A percentile compares a stretch with the other conserved stretches of the same genome.
Conservation (phyloP, 2,113 vertebrate genomes). For the Ictalurus furcatus region DNA sequence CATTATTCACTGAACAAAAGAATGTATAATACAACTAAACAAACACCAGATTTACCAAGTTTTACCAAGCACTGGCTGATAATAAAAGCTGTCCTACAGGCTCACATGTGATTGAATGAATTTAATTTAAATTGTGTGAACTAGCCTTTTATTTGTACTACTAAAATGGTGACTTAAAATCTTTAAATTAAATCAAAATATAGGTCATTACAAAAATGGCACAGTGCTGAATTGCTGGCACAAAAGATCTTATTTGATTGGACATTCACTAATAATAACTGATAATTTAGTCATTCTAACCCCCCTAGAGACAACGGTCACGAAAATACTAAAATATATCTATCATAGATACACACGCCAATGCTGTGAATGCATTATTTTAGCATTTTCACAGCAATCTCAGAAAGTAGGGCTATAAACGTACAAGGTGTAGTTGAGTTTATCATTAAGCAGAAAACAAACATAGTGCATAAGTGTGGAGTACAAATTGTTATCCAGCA, state of each 20-base stretch:
- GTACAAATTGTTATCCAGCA: neutral
- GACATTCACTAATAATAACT: neutral
- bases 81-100: neutral
- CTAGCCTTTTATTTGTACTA: neutral
- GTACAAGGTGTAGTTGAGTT: neutral
- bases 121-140: neutral
- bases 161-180: neutral
- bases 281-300: neutral
- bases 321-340: neutral
- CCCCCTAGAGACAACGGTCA: neutral
- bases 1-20: neutral
- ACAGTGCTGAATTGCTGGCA: neutral
- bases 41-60: neutral
- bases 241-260: neutral
- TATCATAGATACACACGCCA: neutral
- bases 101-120: neutral
- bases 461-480: neutral
- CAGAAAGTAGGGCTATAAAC: neutral
- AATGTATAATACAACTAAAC: neutral
- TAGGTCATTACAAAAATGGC: neutral
- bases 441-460: constrained; percentile 16
- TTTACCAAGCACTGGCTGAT: neutral
- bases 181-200: neutral
- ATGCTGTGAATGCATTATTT: neutral
- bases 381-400: neutral